phyloP scores from a whole-genome alignment of 2,888 invertebrate species.

The Agrypnus murinus region DNA sequence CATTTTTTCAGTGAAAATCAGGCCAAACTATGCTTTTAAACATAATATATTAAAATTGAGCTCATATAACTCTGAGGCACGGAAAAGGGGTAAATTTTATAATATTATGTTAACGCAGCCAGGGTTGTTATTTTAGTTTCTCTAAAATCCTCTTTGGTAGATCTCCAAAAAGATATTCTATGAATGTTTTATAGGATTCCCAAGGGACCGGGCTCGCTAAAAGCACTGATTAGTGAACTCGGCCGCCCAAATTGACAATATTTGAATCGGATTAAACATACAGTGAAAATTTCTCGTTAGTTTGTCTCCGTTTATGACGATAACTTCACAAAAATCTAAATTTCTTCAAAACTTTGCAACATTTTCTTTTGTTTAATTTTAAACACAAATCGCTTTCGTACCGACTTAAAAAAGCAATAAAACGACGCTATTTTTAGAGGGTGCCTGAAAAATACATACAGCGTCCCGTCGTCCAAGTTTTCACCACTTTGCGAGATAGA shows the following conservation, averaged over 20 bases:
- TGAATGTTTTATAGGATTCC: constrained; percentile 51
- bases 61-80: neutral
- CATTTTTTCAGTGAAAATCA: neutral
- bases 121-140: constrained; percentile 27
- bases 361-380: neutral
- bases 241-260: constrained; percentile 53
- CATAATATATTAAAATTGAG: constrained; percentile 1
- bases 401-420: constrained; percentile 11
- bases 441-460: constrained; percentile 22
- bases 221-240: constrained; percentile 55
- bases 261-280: constrained; percentile 50
- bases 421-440: constrained; percentile 4
- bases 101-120: constrained; percentile 18
- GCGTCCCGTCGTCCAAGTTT: constrained; percentile 21
- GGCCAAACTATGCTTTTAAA: neutral
- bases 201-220: constrained; percentile 47
- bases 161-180: constrained; percentile 46
- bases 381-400: neutral
- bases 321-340: no score
- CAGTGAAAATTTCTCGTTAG: constrained; percentile 36
- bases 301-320: constrained; percentile 25
- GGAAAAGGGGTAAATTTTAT: constrained; percentile 8
- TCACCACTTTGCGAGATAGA: constrained; percentile 34
- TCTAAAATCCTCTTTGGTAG: constrained; percentile 37
- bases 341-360: neutral